These are phyloP conservation scores for Oppia nitens DNA, from an alignment of 1,140 invertebrate genomes.

Conservation along the genomic window DNA sequence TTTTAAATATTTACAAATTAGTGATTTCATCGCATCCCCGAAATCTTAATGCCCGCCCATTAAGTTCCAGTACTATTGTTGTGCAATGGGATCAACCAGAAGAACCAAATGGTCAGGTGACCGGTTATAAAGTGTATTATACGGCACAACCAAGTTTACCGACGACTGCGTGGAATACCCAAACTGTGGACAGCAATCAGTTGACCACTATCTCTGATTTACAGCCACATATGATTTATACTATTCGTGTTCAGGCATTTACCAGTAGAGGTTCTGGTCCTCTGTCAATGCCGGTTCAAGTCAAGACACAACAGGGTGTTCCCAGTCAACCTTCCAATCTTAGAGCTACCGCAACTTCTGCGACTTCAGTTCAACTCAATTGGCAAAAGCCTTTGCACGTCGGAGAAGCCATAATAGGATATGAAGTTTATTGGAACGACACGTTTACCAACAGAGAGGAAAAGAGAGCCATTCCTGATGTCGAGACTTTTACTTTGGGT, in stretches of 20 bases:
- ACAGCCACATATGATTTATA: slow-evolving; percentile 71
- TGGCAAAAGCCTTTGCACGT: slow-evolving; percentile 79
- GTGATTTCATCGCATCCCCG: no score
- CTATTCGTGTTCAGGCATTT: slow-evolving; percentile 73
- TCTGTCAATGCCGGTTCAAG: slow-evolving; percentile 73
- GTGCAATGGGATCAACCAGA: slow-evolving; percentile 95
- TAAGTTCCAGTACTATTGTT: slow-evolving; percentile 83
- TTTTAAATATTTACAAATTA: no score
- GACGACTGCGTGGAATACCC: slow-evolving; percentile 74
- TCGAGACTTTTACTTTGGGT: slow-evolving; percentile 63
- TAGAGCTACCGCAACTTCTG: slow-evolving; percentile 44
- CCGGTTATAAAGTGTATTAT: slow-evolving; percentile 94
- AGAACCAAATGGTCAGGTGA: slow-evolving; percentile 88
- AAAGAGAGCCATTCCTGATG: slow-evolving; percentile 52
- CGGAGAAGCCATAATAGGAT: slow-evolving; percentile 77
- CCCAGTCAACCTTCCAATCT: slow-evolving; percentile 85
- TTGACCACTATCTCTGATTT: slow-evolving; percentile 81
- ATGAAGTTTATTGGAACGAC: slow-evolving; percentile 94
- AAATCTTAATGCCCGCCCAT: slow-evolving; percentile 75
- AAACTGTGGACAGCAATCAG: slow-evolving; percentile 79
- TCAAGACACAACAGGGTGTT: slow-evolving; percentile 92
- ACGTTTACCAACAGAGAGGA: slow-evolving; percentile 60
- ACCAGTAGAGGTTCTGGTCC: slow-evolving; percentile 79
- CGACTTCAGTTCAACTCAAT: slow-evolving; percentile 58
- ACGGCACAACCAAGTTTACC: slow-evolving; percentile 68